Conservation (phyloP, 2,797 vertebrate genomes). For the Pithecia hirsuta region DNA sequence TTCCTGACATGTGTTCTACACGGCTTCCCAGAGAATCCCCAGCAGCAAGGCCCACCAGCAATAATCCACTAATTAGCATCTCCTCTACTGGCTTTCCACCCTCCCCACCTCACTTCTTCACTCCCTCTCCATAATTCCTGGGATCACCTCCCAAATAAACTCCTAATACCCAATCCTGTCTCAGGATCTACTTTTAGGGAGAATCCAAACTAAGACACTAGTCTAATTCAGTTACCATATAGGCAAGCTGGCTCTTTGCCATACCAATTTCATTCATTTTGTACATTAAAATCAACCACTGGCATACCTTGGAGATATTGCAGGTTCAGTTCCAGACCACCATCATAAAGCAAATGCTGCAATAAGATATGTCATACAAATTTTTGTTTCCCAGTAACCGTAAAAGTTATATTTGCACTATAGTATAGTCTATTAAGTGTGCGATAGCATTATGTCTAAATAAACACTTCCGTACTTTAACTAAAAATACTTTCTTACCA, state of each 20-base stretch:
- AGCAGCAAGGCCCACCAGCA: neutral
- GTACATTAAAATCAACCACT: neutral
- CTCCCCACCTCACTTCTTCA: neutral
- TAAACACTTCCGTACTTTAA: neutral
- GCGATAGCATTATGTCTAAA: neutral
- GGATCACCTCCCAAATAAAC: neutral
- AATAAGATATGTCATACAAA: neutral
- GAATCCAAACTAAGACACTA: neutral
- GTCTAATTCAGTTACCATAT: neutral
- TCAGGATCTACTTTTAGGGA: neutral
- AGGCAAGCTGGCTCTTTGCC: neutral
- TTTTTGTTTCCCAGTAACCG: neutral
- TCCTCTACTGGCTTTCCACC: neutral
- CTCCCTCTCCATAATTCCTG: neutral
- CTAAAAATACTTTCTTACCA: neutral
- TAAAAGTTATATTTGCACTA: neutral
- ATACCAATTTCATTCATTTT: slow-evolving; percentile 5
- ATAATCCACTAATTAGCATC: neutral
- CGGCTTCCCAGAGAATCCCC: neutral
- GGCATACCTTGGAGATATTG: neutral
- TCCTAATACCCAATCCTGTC: neutral
- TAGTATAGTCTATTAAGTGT: neutral
- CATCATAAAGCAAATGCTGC: neutral
- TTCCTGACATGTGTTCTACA: neutral
- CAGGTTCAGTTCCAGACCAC: neutral